Evolutionary conservation across 2,888 invertebrate species (phyloP).

Genomic region (Taphrorychus bicolor): DNA sequence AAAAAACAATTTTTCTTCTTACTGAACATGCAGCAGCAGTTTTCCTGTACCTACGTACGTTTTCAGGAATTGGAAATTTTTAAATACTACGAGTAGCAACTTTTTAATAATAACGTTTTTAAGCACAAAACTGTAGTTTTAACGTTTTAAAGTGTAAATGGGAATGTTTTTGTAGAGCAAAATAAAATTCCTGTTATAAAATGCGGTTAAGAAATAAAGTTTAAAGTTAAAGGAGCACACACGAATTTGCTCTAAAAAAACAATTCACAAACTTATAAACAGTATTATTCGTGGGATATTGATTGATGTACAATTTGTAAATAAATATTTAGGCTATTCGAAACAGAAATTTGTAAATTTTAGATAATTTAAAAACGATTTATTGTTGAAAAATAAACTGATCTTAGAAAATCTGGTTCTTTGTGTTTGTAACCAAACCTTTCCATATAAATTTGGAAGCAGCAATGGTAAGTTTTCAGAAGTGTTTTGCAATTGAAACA

Average conservation of each 20-base stretch:
- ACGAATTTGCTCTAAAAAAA: not conserved
- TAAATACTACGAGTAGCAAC: not conserved
- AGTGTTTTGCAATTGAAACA: too few relatives aligned
- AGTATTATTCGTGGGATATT: not conserved
- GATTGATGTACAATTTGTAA: conserved; percentile 33
- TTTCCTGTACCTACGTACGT: too few relatives aligned
- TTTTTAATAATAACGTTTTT: conserved; percentile 2
- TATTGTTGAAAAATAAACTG: conserved; percentile 56
- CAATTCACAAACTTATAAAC: not conserved
- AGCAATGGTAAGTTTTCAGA: too few relatives aligned
- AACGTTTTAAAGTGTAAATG: conserved; percentile 46
- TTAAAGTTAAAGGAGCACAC: not conserved
- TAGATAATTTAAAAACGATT: conserved; percentile 54
- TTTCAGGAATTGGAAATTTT: too few relatives aligned
- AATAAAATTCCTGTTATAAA: too few relatives aligned
- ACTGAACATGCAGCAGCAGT: too few relatives aligned
- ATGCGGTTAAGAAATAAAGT: not conserved
- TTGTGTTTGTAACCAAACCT: not conserved
- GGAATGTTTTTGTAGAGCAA: too few relatives aligned
- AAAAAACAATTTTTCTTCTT: too few relatives aligned
- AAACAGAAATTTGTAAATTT: conserved; percentile 56
- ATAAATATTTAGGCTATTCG: conserved; percentile 42
- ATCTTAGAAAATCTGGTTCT: conserved; percentile 48
- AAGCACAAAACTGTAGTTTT: conserved; percentile 43
- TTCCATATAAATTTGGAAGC: too few relatives aligned